These are phyloP conservation scores for Momotus momota DNA, from an alignment of 2,797 vertebrate genomes.

Conservation along the genomic window DNA sequence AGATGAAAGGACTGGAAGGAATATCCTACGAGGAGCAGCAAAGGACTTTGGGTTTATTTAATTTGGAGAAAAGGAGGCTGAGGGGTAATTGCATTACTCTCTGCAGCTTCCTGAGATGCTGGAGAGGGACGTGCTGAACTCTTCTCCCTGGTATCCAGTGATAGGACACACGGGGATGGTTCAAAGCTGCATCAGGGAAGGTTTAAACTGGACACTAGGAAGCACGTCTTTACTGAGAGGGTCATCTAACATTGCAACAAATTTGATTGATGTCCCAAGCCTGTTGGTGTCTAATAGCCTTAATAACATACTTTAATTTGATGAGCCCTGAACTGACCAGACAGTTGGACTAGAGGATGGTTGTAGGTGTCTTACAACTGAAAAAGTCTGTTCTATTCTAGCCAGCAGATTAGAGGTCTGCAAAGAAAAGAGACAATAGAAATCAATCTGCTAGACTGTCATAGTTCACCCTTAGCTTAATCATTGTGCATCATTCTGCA, in stretches of 20 bases:
- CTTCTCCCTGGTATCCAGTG: neutral
- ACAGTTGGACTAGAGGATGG: neutral
- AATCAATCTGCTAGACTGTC: neutral
- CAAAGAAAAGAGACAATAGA: neutral
- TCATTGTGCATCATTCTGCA: neutral
- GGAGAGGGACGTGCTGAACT: neutral
- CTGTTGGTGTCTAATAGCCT: neutral
- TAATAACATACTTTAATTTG: neutral
- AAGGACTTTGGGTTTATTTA: neutral
- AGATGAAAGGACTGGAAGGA: neutral
- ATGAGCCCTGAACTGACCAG: neutral
- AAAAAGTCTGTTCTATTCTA: neutral
- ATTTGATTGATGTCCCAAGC: neutral
- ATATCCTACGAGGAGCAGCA: neutral
- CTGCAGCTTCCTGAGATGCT: neutral
- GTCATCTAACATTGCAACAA: neutral
- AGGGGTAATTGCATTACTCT: neutral
- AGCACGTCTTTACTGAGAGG: neutral
- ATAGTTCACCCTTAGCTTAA: neutral
- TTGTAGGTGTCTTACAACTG: neutral
- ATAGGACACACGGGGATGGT: neutral
- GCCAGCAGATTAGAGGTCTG: neutral
- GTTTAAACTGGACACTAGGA: neutral
- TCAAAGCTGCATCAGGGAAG: neutral
- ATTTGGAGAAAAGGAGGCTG: neutral